These are phyloP conservation scores for Ligdia adustata DNA, from an alignment of 2,888 invertebrate species.

Conservation along the genomic window DNA sequence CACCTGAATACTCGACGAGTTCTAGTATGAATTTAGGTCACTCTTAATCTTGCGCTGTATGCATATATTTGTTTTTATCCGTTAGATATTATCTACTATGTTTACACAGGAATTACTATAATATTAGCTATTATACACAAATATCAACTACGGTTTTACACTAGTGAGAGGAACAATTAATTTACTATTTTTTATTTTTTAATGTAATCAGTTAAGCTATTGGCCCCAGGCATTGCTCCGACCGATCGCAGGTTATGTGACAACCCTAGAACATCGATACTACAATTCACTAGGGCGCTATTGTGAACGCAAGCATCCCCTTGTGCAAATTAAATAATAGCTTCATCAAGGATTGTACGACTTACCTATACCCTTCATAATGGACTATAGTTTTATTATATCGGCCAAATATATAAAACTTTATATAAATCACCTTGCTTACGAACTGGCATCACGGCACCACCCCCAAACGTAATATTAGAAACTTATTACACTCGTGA, in stretches of 20 bases:
- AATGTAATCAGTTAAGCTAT: too few species aligned
- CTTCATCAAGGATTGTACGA: constrained; percentile 35
- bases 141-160: too few species aligned
- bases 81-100: too few species aligned
- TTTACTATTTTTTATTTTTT: not conserved
- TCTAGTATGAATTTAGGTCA: constrained; percentile 27
- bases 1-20: constrained; percentile 14
- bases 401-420: not conserved
- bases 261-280: constrained; percentile 59
- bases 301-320: constrained; percentile 48
- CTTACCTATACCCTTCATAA: not conserved
- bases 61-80: too few species aligned
- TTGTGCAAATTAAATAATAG: constrained; percentile 41
- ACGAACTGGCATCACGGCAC: constrained; percentile 88
- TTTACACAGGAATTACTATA: too few species aligned
- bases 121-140: too few species aligned
- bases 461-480: constrained; percentile 78
- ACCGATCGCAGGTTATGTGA: constrained; percentile 33
- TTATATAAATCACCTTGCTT: constrained; percentile 87
- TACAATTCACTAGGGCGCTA: constrained; percentile 56
- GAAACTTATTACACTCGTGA: constrained; percentile 64
- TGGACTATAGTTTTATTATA: too few species aligned
- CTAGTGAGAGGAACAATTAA: too few species aligned
- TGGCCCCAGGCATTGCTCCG: not conserved
- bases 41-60: not conserved